A percentile compares a stretch with the other conserved stretches of the same genome.
Evolutionary conservation across 1,140 invertebrate species (phyloP).

Genomic region (Drosophila pallidifrons): DNA sequence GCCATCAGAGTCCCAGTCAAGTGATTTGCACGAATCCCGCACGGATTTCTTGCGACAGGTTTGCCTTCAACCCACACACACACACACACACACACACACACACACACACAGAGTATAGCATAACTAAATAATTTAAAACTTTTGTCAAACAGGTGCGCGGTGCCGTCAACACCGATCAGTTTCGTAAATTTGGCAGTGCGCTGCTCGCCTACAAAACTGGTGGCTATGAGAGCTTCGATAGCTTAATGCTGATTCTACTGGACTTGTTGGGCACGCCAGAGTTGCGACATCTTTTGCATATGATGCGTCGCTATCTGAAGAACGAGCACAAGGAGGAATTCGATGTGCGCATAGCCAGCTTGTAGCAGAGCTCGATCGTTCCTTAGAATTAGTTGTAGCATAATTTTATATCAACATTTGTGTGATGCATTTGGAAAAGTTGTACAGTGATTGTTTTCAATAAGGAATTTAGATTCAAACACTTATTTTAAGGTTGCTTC

Average conservation of each 20-base stretch:
- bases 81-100: neutral
- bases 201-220: slow-evolving; percentile 87
- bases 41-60: slow-evolving; percentile 80
- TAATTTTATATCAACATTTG: neutral
- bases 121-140: neutral
- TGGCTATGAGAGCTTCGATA: slow-evolving; percentile 85
- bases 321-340: slow-evolving; percentile 86
- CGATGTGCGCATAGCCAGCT: slow-evolving; percentile 68
- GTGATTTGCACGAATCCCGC: slow-evolving; percentile 61
- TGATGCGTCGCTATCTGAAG: slow-evolving; percentile 87
- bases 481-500: too few relatives aligned
- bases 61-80: neutral
- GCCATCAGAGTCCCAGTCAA: slow-evolving; percentile 3
- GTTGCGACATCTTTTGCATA: slow-evolving; percentile 87
- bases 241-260: slow-evolving; percentile 85
- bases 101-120: neutral
- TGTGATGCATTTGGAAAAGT: neutral
- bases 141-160: slow-evolving; percentile 61
- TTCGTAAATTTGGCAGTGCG: slow-evolving; percentile 87
- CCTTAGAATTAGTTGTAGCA: neutral
- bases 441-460: too few relatives aligned
- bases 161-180: slow-evolving; percentile 84
- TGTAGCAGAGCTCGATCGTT: neutral
- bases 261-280: slow-evolving; percentile 86
- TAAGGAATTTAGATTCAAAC: too few relatives aligned